Conservation (phyloP, 2,797 vertebrate genomes). For the Falco rusticolus region DNA sequence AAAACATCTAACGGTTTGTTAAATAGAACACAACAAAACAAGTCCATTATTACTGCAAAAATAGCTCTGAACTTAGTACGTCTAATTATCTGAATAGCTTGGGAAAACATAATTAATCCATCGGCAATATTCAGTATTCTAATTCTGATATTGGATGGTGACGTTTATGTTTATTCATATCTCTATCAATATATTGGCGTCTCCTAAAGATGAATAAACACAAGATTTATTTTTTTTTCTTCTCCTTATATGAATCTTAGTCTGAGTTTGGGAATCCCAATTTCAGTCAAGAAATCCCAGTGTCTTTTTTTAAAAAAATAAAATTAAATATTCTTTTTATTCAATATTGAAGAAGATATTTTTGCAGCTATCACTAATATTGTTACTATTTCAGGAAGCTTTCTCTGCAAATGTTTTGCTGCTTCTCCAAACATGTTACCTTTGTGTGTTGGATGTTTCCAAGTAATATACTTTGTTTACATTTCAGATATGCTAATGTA, state of each 20-base stretch:
- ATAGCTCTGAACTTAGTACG: slow-evolving; percentile 74
- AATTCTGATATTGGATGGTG: slow-evolving; percentile 62
- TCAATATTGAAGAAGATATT: not conserved
- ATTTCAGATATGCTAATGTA: not conserved
- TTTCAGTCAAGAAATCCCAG: not conserved
- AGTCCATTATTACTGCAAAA: slow-evolving; percentile 76
- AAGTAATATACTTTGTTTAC: not conserved
- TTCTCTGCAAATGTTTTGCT: not conserved
- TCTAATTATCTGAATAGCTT: slow-evolving; percentile 78
- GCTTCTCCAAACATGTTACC: not conserved
- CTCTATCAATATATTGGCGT: slow-evolving; percentile 67
- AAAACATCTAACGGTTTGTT: slow-evolving; percentile 74
- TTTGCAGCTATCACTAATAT: not conserved
- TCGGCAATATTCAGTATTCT: slow-evolving; percentile 68
- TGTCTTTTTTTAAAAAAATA: not conserved
- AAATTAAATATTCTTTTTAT: not conserved
- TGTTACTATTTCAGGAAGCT: not conserved
- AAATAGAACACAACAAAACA: slow-evolving; percentile 76
- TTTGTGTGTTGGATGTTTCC: not conserved
- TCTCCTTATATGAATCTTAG: not conserved
- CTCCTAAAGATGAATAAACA: slow-evolving; percentile 56
- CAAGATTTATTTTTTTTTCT: not conserved
- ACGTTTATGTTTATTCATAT: slow-evolving; percentile 68
- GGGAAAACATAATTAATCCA: slow-evolving; percentile 75
- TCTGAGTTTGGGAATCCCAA: not conserved